Conservation (phyloP, 2,113 vertebrate genomes). For the Serilophus lunatus region DNA sequence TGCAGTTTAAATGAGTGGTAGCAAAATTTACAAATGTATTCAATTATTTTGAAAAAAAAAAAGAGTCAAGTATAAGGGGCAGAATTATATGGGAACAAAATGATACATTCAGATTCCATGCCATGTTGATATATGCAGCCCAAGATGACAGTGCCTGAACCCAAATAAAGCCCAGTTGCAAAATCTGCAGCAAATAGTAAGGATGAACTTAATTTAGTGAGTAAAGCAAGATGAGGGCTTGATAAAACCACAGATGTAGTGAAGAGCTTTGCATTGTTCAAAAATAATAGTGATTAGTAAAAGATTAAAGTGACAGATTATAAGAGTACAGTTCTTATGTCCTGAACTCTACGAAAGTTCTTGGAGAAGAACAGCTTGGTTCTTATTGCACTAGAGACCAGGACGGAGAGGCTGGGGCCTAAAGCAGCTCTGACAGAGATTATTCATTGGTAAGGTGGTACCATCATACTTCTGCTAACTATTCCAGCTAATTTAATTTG, state of each 20-base stretch:
- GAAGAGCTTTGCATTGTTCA: not conserved
- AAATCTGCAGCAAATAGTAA: not conserved
- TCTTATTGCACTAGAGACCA: not conserved
- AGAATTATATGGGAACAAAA: not conserved
- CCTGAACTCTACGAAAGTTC: not conserved
- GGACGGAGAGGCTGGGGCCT: not conserved
- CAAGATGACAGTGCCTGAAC: not conserved
- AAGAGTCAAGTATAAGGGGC: not conserved
- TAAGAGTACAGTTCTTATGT: not conserved
- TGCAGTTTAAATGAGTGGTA: not conserved
- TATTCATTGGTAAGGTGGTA: not conserved
- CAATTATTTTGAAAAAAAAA: not conserved
- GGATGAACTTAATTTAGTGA: not conserved
- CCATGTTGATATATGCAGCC: accelerated
- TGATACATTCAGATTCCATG: not conserved
- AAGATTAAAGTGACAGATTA: not conserved
- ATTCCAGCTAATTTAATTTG: not conserved
- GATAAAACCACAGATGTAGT: not conserved
- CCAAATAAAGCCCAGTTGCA: not conserved
- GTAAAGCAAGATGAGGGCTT: not conserved
- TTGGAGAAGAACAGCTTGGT: not conserved
- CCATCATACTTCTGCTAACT: not conserved
- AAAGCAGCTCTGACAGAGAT: not conserved
- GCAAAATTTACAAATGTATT: not conserved
- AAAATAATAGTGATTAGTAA: not conserved